Evolutionary conservation across 2,113 vertebrate genomes (phyloP), one percentile per base, ranked within the genome.

Genomic region (Myotis brandtii): DNA sequence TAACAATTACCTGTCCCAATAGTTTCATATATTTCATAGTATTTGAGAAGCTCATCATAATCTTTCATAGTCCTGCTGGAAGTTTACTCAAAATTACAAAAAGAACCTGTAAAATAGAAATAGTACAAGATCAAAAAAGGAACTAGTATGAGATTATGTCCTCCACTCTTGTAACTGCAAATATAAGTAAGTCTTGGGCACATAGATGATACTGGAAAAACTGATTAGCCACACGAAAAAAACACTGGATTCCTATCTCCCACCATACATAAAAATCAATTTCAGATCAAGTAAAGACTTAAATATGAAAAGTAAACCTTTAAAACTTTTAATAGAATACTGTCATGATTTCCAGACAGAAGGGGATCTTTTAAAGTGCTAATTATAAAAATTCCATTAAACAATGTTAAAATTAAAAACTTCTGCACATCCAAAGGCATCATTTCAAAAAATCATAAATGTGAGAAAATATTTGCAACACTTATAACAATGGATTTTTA

Each of bases 21-120:
- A 0, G 98, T 99, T 97, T 98, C 98, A 52, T 95, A 95, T 56
- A 99, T 79, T 46, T 99, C 98, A 94, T 99, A 99, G 94, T 98
- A 97, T 92, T 98, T 98, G 37, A 98, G 97, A 90, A 99, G 77
- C 83, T 99, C 98, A 46, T 98, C 97, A 91, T 98, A 98, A 95
- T 97, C 98, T 80, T 93, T 97, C 52, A 96, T 93, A 52, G 95
- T 97, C 97, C 97, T 98, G n/a, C 32, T 86, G 37, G 69, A 92
- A 96, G 46, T 76, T 93, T 89, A 93, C n/a, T 86, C 34, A 80
- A 92, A 94, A 89, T 84, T 81, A 67, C 1, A 93, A 80, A 95
- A 96, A 72, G 48, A 95, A 67, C 59, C 97, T 97, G 59, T 48
- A 93, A 97, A 73, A 95, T 21, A 97, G 66, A 96, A 95, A 94